Evolutionary conservation across 2,797 vertebrate species (phyloP), one percentile per base, ranked within the genome.

Genomic region (Brotula barbata): DNA sequence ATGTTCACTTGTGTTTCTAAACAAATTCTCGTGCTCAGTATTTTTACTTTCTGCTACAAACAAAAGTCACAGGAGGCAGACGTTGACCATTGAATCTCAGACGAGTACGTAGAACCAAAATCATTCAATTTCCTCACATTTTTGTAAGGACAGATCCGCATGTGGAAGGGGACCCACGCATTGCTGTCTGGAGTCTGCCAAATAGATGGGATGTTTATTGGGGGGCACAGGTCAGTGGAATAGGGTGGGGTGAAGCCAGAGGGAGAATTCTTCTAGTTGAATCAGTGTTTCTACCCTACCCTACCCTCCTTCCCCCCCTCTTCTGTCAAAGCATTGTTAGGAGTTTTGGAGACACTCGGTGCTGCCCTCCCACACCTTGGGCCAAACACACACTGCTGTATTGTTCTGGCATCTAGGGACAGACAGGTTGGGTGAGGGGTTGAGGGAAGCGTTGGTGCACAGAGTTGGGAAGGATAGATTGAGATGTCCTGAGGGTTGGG

Each of bases 321-420:
- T 64, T 85, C 78, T 86, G 81, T 77, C 67, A 55, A 60, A 75
- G 82, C 85, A 91, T 92, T 92, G 90, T 93, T 88, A 67, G 79
- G 70, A 87, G 78, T 81, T 87, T 59, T 84, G 80, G 89, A 91
- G 88, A 85, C 86, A 78, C 81, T 83, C 52, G 3, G 67, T 59
- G 60, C 81, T 82, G 82, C 87, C 87, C 90, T 91, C 91, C 92
- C 90, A 93, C 90, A 92, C 92, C 91, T 92, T 90, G 87, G 91
- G 91, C 90, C 83, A 89, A 85, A 89, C 34, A 58, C 86, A 92
- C 91, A 92, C 90, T 89, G 88, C 69, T 12, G 87, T 88, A 92
- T 93, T 93, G 92, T 93, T 91, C 87, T 65, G 78, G 80, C 77
- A 89, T 89, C 86, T 84, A 81, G 78, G 84, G 78, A 88, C 69